Percentiles rank a stretch among this genome's conserved stretches.
Conservation (phyloP, 1,140 invertebrate genomes). For the Lamellibrachia luymesi region DNA sequence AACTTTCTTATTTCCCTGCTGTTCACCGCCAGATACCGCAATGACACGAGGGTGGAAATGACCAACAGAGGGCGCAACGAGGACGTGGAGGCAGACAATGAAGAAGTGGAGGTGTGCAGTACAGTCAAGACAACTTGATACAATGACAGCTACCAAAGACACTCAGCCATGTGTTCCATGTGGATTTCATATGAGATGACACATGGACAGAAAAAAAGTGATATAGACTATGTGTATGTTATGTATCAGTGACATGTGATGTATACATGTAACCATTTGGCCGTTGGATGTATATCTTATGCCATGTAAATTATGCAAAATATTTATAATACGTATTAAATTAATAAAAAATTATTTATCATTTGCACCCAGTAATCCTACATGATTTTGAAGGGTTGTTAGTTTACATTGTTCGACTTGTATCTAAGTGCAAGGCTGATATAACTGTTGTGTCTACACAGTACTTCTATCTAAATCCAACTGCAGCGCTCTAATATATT, state of each 20-base stretch:
- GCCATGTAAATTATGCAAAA: background rate
- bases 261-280: background rate
- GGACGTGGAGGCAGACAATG: background rate
- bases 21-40: background rate
- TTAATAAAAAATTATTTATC: background rate
- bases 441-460: too few species aligned
- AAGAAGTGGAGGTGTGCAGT: background rate
- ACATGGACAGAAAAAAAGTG: too few species aligned
- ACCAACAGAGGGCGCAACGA: background rate
- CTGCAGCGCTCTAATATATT: too few species aligned
- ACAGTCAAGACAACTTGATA: background rate
- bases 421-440: too few species aligned
- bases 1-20: background rate
- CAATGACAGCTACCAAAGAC: background rate
- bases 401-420: too few species aligned
- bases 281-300: background rate
- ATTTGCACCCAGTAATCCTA: background rate
- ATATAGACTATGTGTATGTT: background rate
- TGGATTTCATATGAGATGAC: too few species aligned
- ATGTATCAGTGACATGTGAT: background rate
- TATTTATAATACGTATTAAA: background rate
- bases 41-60: background rate
- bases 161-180: background rate
- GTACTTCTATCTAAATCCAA: too few species aligned
- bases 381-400: background rate